These are phyloP conservation scores for Carpatolechia fugitivella DNA, from an alignment of 2,888 invertebrate species.

Conservation along the genomic window DNA sequence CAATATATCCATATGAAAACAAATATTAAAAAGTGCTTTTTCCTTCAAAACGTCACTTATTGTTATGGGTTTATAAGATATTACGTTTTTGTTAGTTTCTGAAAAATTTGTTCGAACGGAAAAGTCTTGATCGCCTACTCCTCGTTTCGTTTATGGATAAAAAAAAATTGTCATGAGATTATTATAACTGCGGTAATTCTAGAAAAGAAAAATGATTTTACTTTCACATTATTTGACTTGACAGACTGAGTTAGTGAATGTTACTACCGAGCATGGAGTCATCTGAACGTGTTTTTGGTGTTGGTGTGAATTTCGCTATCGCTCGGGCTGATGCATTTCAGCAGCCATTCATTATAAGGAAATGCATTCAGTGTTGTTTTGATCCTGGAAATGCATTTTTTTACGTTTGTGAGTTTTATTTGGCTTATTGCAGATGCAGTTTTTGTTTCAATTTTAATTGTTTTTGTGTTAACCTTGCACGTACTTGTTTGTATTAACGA, in stretches of 20 bases:
- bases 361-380: background rate
- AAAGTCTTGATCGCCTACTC: no score
- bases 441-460: constrained; percentile 4
- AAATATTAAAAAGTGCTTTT: no score
- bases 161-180: no score
- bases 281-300: background rate
- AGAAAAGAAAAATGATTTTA: no score
- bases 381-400: background rate
- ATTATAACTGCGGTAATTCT: no score
- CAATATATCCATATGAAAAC: no score
- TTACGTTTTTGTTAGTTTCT: no score
- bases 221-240: background rate
- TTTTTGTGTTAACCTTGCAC: background rate
- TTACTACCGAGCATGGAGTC: background rate
- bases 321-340: background rate
- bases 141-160: no score
- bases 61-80: no score
- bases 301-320: background rate
- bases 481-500: no score
- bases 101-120: no score
- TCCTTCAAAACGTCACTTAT: no score
- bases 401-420: background rate
- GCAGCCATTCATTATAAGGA: background rate
- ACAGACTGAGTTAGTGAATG: background rate
- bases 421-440: constrained; percentile 9